phyloP scores from a whole-genome alignment of 2,888 invertebrate genomes.

The Eumerus sabulonum region DNA sequence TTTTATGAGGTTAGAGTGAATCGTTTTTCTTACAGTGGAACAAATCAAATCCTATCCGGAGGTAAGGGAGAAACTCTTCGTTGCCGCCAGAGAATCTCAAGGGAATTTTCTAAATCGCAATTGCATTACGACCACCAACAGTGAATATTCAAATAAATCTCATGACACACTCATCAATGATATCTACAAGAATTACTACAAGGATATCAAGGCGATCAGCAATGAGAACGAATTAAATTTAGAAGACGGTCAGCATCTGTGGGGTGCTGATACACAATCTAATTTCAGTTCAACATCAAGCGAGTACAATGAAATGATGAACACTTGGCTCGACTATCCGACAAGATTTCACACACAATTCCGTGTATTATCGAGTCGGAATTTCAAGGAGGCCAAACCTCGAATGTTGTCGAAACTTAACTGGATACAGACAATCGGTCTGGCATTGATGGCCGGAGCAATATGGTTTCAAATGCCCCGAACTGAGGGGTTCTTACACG shows the following conservation, averaged over 20 bases:
- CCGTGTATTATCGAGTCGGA: constrained; percentile 86
- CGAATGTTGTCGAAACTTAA: constrained; percentile 88
- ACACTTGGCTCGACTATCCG: constrained; percentile 85
- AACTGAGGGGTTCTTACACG: constrained; percentile 86
- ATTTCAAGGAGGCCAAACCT: constrained; percentile 87
- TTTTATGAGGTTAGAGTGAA: too few species aligned
- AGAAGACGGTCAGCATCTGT: constrained; percentile 82
- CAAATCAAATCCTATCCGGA: constrained; percentile 86
- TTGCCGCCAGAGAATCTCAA: constrained; percentile 83
- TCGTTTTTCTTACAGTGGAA: constrained; percentile 81
- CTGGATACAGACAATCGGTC: constrained; percentile 87
- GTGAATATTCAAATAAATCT: constrained; percentile 72
- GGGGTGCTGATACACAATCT: constrained; percentile 84
- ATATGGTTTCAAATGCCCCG: constrained; percentile 89
- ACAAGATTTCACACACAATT: constrained; percentile 90
- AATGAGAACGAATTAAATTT: constrained; percentile 66
- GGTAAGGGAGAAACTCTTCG: constrained; percentile 83
- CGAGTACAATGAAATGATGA: constrained; percentile 80
- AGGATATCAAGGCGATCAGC: constrained; percentile 70
- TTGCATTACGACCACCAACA: constrained; percentile 71
- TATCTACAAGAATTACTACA: constrained; percentile 75
- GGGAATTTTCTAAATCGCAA: constrained; percentile 78
- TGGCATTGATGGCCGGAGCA: constrained; percentile 86
- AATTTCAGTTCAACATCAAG: constrained; percentile 83
- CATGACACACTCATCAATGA: constrained; percentile 75